These are phyloP conservation scores for Fragum fragum DNA, from an alignment of 2,888 invertebrate genomes.

Conservation along the genomic window DNA sequence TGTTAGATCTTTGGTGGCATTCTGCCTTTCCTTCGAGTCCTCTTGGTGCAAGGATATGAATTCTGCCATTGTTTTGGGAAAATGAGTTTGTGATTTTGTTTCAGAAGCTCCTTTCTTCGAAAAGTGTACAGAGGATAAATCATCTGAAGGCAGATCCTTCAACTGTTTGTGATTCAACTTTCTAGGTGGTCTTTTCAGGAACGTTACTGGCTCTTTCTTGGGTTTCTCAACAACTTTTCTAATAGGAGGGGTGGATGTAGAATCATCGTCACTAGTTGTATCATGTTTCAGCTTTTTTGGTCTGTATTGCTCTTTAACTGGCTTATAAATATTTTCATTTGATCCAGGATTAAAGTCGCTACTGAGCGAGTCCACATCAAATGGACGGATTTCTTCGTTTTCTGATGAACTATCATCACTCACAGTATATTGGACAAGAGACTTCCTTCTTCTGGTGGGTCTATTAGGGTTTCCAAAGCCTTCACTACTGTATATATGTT, in stretches of 20 bases:
- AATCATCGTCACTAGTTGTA: constrained; percentile 6
- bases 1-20: background rate
- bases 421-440: constrained; percentile 45
- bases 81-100: background rate
- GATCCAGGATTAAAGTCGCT: constrained; percentile 2
- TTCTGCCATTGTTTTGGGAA: constrained; percentile 9
- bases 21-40: background rate
- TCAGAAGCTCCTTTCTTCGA: background rate
- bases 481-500: background rate
- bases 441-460: background rate
- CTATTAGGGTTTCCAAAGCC: background rate
- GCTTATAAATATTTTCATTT: background rate
- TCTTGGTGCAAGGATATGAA: background rate
- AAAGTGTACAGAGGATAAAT: background rate
- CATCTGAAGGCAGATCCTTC: constrained; percentile 2
- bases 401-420: constrained; percentile 38
- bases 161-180: constrained; percentile 29
- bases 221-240: background rate
- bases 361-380: constrained; percentile 42
- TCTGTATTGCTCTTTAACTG: background rate
- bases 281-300: constrained; percentile 22
- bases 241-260: background rate
- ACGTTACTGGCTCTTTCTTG: background rate
- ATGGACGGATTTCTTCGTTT: constrained; percentile 45
- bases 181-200: constrained; percentile 12